phyloP scores from a whole-genome alignment of 2,113 vertebrate genomes.

The Labrus mixtus region DNA sequence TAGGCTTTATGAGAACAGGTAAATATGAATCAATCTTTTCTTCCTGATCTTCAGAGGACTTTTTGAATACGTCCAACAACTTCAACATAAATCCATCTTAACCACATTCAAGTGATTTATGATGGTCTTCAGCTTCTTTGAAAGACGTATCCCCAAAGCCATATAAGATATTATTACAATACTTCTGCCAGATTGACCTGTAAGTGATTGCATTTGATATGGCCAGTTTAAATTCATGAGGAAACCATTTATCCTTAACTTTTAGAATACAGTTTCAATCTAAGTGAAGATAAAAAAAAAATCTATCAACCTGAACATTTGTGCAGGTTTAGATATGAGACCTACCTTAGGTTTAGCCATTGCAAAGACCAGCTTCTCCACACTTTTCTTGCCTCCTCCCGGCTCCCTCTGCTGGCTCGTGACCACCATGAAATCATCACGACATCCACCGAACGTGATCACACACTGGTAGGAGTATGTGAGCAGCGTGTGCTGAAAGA shows the following conservation, averaged over 20 bases:
- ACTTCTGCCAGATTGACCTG: background rate
- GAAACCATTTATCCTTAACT: background rate
- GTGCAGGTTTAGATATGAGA: background rate
- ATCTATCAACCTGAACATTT: background rate
- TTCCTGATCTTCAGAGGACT: constrained; percentile 20
- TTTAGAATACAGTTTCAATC: background rate
- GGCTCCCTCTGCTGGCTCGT: constrained; percentile 87
- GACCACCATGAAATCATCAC: constrained; percentile 91
- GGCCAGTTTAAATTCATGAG: too few relatives aligned
- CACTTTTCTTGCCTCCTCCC: constrained; percentile 83
- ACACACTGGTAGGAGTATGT: constrained; percentile 87
- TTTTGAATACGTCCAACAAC: constrained; percentile 5
- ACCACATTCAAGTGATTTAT: background rate
- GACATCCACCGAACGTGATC: constrained; percentile 91
- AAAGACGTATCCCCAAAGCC: background rate
- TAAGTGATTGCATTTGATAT: too few relatives aligned
- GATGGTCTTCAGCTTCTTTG: background rate
- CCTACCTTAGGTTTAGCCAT: constrained; percentile 89
- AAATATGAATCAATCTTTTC: background rate
- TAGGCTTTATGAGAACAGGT: constrained; percentile 5
- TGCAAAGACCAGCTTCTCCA: constrained; percentile 89
- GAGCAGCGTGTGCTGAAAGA: constrained; percentile 84
- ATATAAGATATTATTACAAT: background rate
- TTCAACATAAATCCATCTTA: background rate
- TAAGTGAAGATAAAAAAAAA: background rate